Conservation (phyloP, 1,140 invertebrate genomes). For the Monomorium pharaonis region DNA sequence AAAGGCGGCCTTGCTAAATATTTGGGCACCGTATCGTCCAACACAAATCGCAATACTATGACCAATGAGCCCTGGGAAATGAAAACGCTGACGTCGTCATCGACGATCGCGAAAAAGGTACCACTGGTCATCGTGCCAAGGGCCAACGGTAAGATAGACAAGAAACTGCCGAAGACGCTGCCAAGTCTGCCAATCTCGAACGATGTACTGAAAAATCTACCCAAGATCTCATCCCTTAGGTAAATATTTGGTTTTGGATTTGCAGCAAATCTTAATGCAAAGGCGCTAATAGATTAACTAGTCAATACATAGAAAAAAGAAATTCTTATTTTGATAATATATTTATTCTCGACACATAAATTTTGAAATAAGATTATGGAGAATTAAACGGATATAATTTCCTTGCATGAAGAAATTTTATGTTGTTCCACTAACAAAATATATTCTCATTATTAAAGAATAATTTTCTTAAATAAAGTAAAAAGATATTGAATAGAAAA, state of each 20-base stretch:
- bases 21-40: slow-evolving; percentile 71
- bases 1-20: slow-evolving; percentile 83
- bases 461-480: too few relatives aligned
- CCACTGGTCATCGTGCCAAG: slow-evolving; percentile 74
- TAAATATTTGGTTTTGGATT: neutral
- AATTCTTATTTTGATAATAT: too few relatives aligned
- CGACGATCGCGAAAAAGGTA: slow-evolving; percentile 71
- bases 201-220: slow-evolving; percentile 75
- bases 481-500: too few relatives aligned
- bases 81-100: slow-evolving; percentile 72
- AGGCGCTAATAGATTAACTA: neutral
- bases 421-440: too few relatives aligned
- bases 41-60: neutral
- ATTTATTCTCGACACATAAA: too few relatives aligned
- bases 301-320: too few relatives aligned
- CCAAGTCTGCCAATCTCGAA: slow-evolving; percentile 77
- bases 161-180: slow-evolving; percentile 76
- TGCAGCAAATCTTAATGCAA: neutral
- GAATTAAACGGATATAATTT: too few relatives aligned
- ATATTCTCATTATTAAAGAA: too few relatives aligned
- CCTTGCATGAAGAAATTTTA: too few relatives aligned
- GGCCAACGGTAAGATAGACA: slow-evolving; percentile 77
- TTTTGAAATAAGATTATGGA: too few relatives aligned
- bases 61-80: slow-evolving; percentile 77
- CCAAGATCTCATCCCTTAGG: slow-evolving; percentile 80